A percentile compares a stretch with the other conserved stretches of the same genome.
Conservation (phyloP, 2,113 vertebrate species). For the Gallinago undulata region DNA sequence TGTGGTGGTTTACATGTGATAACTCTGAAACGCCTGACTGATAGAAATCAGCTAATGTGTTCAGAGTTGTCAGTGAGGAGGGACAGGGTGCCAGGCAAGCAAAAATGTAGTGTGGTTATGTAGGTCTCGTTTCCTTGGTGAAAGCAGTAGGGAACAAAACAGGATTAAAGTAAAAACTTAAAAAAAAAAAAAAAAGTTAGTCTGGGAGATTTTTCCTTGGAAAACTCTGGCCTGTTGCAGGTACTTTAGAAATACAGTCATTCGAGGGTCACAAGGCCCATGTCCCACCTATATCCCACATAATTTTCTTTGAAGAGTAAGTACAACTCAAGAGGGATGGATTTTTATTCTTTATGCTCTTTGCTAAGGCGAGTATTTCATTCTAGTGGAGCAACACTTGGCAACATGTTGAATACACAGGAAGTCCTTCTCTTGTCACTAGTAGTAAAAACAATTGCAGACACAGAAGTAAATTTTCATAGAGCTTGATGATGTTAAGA, state of each 20-base stretch:
- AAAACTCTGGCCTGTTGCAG: background rate
- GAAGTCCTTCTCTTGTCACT: background rate
- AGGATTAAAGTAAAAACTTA: background rate
- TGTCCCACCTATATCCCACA: background rate
- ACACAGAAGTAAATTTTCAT: background rate
- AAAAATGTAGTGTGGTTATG: background rate
- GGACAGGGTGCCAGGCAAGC: background rate
- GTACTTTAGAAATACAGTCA: background rate
- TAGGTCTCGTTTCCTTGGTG: background rate
- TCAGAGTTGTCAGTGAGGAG: background rate
- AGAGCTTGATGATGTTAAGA: background rate
- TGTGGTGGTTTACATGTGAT: background rate
- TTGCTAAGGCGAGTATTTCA: background rate
- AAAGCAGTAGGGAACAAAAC: slow-evolving; percentile 6
- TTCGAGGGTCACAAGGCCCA: background rate
- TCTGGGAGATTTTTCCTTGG: background rate
- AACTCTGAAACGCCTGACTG: background rate
- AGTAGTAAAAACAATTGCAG: background rate
- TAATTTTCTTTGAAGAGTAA: background rate
- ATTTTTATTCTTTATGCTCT: background rate
- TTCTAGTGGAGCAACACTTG: background rate
- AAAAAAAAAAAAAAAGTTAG: background rate
- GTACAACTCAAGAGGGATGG: background rate
- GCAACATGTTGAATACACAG: background rate
- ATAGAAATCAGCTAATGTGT: background rate